Evolutionary conservation across 2,888 invertebrate genomes (phyloP), one percentile per base, ranked within the genome.

Genomic region (Morpho deidamia): DNA sequence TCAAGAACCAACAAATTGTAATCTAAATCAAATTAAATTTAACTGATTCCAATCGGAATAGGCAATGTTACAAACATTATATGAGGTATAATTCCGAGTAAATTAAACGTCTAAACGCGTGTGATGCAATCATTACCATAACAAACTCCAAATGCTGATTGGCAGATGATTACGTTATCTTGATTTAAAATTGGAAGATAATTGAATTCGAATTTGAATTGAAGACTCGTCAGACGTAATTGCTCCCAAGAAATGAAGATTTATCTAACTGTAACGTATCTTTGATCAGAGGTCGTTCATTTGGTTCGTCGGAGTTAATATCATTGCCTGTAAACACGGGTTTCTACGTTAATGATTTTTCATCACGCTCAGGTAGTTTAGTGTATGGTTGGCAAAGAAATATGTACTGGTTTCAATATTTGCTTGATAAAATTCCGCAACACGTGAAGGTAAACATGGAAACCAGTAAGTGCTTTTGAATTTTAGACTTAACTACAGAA

Each of bases 141-240:
- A 46, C 50, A 23, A 50, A 32, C 35, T 14, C 32, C 49, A 47
- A 54, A 52, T 53, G 47, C 53, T 65, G 67, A 68, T 67, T 68
- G 66, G 61, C 58, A 59, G 55, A 59, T 65, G 62, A 67, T 66
- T 65, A 64, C 58, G 58, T 52, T 64, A 65, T 64, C 62, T 63
- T 52, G 59, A 61, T 64, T 66, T 56, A 58, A 61, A 68, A 68
- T 67, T 65, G 61, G 62, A 62, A 65, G 60, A 60, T 67, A 65
- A 68, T 67, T 64, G 62, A 69, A 66, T 64, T 64, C 59, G 56
- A 62, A 67, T 69, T 64, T 62, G 62, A 67, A 68, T 65, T 66
- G 60, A 62, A 64, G 63, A 66, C 57, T 65, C 66, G 61, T 68
- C 62, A 67, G 54, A 45, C 58, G 54, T 62, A 66, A 69, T 68